Base-by-base conservation (phyloP, 2,888 invertebrate species). In the Pherbina coryleti region DNA sequence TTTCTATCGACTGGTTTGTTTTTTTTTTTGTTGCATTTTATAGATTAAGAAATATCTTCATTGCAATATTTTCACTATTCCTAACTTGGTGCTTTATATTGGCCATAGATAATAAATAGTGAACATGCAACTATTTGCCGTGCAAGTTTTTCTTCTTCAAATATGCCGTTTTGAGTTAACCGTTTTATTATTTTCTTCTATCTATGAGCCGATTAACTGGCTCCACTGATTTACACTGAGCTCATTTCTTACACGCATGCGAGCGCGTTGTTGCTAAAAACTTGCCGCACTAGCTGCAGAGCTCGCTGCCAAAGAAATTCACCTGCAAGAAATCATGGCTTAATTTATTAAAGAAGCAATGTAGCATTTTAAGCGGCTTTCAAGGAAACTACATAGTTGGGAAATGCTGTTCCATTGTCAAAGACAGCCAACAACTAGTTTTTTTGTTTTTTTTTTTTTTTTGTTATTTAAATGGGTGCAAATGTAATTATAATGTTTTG, bases 231-330 rank as follows among this genome's bases (percentile, higher is more conserved):
- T 71, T 53, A 19, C 70, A 34, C 28, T 71, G 70, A 31, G 31
- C 53, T 55, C 51, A 71, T 53, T 71, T 71, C 28, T 14, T 31
- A 71, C 70, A 71, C 53, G 55, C 69, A 22, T 34, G 44, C 34
- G 70, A 19, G 11, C 34, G 70, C 34, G 11, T 31, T 9, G 19
- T 71, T 4, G 28, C 17, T 71, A 34, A 67, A 67, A 44, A 67
- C 44, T 53, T n/a, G 53, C n/a, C 53, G 28, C 70, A 57, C 57
- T 22, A 28, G 57, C 44, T 60, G 28, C 22, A 25, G 9, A 14
- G 25, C 25, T 22, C 9, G 1, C 14, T 28, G 31, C 55, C 34
- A 31, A 70, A 25, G 31, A 71, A 34, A 71, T 28, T 34, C 31
- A 31, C 31, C 34, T 14, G 5, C 49, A 53, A 64, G 34, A 31